These are phyloP conservation scores for Odobenus rosmarus DNA, from an alignment of 2,113 vertebrate species.

Conservation along the genomic window DNA sequence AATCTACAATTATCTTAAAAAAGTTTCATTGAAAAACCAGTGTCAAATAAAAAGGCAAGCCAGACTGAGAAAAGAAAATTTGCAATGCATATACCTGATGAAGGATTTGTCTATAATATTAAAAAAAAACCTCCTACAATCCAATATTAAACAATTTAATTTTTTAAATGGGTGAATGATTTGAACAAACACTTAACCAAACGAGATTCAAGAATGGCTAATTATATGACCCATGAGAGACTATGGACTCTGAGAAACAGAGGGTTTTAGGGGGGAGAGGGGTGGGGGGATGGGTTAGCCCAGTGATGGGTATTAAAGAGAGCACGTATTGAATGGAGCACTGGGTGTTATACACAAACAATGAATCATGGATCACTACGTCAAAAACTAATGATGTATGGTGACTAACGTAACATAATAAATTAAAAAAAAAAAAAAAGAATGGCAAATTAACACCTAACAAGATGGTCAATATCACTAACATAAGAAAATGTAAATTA, in stretches of 20 bases:
- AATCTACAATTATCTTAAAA: background rate
- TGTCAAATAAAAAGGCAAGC: background rate
- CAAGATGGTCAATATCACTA: background rate
- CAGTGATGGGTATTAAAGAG: no score
- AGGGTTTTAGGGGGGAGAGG: no score
- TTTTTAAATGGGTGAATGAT: slow-evolving; percentile 29
- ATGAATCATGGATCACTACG: no score
- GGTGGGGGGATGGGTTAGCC: no score
- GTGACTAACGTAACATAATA: no score
- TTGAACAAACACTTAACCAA: background rate
- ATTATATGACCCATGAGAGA: background rate
- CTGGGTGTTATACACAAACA: no score
- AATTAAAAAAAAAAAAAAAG: background rate
- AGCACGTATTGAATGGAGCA: no score
- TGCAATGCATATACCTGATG: background rate
- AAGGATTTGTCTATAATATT: background rate
- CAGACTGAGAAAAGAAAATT: background rate
- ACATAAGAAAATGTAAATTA: background rate
- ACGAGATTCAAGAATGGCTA: background rate
- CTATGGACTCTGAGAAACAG: no score
- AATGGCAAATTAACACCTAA: background rate
- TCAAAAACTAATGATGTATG: no score
- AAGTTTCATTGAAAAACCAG: background rate
- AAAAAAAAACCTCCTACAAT: background rate
- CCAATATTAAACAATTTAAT: background rate